Conservation (phyloP, 2,888 invertebrate species). For the Melanchra persicariae region DNA sequence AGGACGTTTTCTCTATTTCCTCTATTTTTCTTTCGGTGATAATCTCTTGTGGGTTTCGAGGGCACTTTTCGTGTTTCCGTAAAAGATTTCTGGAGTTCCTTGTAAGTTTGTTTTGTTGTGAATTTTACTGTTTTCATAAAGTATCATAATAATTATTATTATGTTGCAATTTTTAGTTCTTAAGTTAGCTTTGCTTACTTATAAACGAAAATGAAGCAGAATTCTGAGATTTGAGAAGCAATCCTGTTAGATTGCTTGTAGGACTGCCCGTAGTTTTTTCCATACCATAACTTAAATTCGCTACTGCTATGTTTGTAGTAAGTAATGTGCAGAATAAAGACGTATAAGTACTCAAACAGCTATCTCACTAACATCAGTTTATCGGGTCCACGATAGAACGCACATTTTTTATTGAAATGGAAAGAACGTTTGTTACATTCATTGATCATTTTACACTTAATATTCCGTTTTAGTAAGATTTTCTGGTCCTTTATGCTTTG, state of each 20-base stretch:
- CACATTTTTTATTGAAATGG: background rate
- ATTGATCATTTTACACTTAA: slow-evolving; percentile 17
- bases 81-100: slow-evolving; percentile 28
- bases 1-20: slow-evolving; percentile 44
- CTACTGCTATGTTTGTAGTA: background rate
- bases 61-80: slow-evolving; percentile 35
- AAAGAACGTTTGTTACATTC: background rate
- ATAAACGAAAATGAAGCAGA: background rate
- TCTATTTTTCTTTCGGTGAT: slow-evolving; percentile 45
- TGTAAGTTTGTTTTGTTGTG: slow-evolving; percentile 26
- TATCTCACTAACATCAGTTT: background rate
- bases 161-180: background rate
- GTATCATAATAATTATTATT: background rate
- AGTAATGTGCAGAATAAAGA: background rate
- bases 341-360: background rate
- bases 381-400: background rate
- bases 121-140: background rate
- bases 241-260: background rate
- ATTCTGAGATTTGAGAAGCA: background rate
- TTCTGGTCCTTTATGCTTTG: slow-evolving; percentile 11
- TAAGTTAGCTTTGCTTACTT: background rate
- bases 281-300: background rate
- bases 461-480: slow-evolving; percentile 10
- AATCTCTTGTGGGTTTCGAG: slow-evolving; percentile 49
- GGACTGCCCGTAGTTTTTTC: background rate